Percentiles rank a stretch among this genome's conserved stretches.
phyloP scores from a whole-genome alignment of 2,113 vertebrate species.

The Myotis davidii region DNA sequence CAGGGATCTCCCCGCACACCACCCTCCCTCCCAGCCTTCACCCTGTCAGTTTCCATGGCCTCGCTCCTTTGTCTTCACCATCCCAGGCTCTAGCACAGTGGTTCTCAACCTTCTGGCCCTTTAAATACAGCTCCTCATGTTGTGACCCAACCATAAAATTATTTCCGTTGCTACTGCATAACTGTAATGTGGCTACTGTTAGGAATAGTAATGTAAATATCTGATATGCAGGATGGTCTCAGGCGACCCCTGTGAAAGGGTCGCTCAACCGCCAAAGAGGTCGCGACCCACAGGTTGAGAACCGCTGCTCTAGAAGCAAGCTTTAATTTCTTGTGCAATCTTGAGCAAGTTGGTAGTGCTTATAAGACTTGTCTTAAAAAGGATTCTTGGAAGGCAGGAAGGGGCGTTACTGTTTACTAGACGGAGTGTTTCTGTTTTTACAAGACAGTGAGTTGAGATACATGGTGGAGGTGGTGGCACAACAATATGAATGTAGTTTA shows the following conservation, averaged over 20 bases:
- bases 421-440: not conserved
- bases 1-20: too few relatives aligned
- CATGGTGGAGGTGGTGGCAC: too few relatives aligned
- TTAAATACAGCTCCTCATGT: too few relatives aligned
- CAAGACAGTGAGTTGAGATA: not conserved
- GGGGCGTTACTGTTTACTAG: not conserved
- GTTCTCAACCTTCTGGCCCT: too few relatives aligned
- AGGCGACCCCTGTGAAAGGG: too few relatives aligned
- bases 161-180: too few relatives aligned
- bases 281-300: too few relatives aligned
- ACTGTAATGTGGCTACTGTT: too few relatives aligned
- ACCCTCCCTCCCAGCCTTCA: not conserved
- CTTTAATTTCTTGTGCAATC: not conserved
- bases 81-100: not conserved
- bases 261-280: too few relatives aligned
- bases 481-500: not conserved
- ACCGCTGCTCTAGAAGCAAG: not conserved
- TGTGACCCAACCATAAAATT: too few relatives aligned
- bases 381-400: not conserved
- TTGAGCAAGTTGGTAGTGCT: not conserved
- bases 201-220: too few relatives aligned
- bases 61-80: not conserved
- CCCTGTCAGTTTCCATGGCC: not conserved
- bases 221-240: too few relatives aligned
- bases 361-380: not conserved